Evolutionary conservation across 1,140 invertebrate genomes (phyloP), one percentile per base, ranked within the genome.

Genomic region (Caenorhabditis briggsae): DNA sequence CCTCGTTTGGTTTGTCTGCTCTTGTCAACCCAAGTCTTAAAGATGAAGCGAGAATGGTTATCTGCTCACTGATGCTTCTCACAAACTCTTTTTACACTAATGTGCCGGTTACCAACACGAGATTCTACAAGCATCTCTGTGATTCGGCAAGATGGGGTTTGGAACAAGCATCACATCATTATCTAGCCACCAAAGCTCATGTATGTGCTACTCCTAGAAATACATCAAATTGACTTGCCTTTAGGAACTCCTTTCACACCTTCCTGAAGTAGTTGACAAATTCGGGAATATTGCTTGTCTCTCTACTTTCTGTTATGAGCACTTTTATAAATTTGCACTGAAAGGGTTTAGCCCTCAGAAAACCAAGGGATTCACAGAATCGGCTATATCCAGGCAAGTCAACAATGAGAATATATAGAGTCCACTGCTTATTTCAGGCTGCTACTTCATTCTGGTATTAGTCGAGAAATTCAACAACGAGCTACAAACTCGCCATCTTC

Each of bases 281-380:
- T 70, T 70, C 18, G 64, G 64, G 46, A 70, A 70, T 14, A 16
- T 70, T 14, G 64, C 64, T 14, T 2, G 7, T 2, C 18, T 70
- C 1, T 70, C 64, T 20, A 70, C 64, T 2, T 70, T 70, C 41
- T 9, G 14, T 16, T 70, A 43, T 41, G 64, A 70, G 20, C 64
- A n/a, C n/a, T n/a, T n/a, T n/a, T n/a, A n/a, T n/a, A 70, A 8
- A 43, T 43, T n/a, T 70, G 46, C 41, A 70, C 16, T 70, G 33
- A 70, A 70, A 70, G 9, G 14, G 3, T 70, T 43, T 41, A 70
- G 46, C 18, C 33, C 64, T 16, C 64, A 70, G 46, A 70, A 70
- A 43, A 70, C 64, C 5, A 70, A 70, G 12, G 64, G 64, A 70
- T 70, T 70, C 16, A 6, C 18, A 14, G 41, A 46, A 3, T 9